Conservation (phyloP, 1,140 invertebrate genomes). For the Adelges cooleyi region DNA sequence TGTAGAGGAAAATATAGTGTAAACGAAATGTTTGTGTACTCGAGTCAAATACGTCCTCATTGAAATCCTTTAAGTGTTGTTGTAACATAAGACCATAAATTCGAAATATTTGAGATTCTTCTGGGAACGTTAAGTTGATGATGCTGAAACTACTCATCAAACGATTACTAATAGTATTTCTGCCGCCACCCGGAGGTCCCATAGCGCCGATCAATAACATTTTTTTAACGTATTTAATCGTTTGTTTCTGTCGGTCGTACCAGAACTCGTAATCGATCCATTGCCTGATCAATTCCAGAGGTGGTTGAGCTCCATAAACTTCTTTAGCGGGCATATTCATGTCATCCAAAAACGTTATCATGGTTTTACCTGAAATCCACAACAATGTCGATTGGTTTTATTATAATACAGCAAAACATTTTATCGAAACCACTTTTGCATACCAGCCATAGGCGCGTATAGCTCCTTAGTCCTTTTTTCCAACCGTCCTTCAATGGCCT, state of each 20-base stretch:
- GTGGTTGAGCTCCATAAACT: conserved; percentile 70
- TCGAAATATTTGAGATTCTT: conserved; percentile 57
- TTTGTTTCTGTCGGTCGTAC: conserved; percentile 35
- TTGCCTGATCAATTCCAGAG: conserved; percentile 69
- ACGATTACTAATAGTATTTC: conserved; percentile 60
- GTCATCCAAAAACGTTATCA: conserved; percentile 77
- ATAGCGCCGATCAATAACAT: conserved; percentile 65
- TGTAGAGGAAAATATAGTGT: no score
- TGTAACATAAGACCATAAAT: conserved; percentile 73
- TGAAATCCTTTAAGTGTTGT: conserved; percentile 45
- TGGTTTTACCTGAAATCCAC: conserved; percentile 62
- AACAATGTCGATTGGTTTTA: no score
- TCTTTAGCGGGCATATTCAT: conserved; percentile 85
- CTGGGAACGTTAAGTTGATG: conserved; percentile 70
- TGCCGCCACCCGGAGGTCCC: conserved; percentile 68
- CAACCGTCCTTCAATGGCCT: conserved; percentile 77
- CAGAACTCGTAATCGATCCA: conserved; percentile 81
- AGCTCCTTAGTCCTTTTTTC: conserved; percentile 73
- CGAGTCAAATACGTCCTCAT: background rate
- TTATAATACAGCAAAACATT: no score
- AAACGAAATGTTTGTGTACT: background rate
- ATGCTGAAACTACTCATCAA: conserved; percentile 66
- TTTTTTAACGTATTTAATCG: conserved; percentile 42
- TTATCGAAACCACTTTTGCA: no score
- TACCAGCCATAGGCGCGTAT: background rate